These are phyloP conservation scores for Dicentrarchus labrax DNA, from an alignment of 2,113 vertebrate genomes.

Conservation along the genomic window DNA sequence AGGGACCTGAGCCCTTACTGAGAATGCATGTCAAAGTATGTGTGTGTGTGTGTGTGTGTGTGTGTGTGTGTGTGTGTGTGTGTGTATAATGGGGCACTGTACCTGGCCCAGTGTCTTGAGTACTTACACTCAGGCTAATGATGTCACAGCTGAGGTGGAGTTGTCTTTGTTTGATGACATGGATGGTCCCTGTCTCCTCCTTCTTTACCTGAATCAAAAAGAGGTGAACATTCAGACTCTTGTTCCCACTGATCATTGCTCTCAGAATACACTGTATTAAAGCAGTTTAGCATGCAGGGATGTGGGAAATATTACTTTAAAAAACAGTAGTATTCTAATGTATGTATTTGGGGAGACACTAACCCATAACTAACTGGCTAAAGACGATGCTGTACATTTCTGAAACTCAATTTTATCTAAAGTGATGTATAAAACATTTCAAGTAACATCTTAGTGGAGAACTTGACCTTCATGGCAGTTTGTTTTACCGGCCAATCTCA, in stretches of 20 bases:
- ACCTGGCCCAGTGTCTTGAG: not conserved
- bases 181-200: conserved; percentile 94
- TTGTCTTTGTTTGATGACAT: conserved; percentile 96
- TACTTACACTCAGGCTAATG: conserved; percentile 96
- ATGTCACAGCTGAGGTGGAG: conserved; percentile 96
- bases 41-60: not conserved
- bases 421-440: not conserved
- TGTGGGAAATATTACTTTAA: not conserved
- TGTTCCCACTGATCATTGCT: not conserved
- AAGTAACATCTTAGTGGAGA: too few species aligned
- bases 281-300: not conserved
- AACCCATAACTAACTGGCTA: not conserved
- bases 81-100: too few species aligned
- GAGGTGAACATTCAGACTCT: not conserved
- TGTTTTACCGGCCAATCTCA: too few species aligned
- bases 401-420: too few species aligned
- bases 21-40: not conserved
- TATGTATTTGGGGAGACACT: too few species aligned
- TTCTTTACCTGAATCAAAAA: conserved; percentile 90
- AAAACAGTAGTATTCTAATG: not conserved
- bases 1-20: not conserved
- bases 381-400: too few species aligned
- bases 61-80: not conserved
- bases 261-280: not conserved
- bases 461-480: too few species aligned